Base-by-base conservation (phyloP, 2,888 invertebrate genomes). In the Cryptus viduatorius region DNA sequence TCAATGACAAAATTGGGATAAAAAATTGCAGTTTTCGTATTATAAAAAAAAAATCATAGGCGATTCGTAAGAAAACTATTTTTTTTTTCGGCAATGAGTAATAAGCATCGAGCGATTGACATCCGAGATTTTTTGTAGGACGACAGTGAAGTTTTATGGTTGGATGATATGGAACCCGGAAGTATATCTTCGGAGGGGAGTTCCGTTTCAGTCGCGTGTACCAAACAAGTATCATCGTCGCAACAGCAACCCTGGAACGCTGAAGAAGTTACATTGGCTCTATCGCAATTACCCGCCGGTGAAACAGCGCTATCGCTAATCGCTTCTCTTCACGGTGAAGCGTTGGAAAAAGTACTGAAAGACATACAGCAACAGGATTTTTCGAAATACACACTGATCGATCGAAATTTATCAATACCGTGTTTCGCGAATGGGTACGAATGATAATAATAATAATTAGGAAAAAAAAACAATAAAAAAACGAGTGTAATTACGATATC, bases 101-200 rank as follows among this genome's bases (percentile, higher is more conserved):
- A 4, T 16, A 4, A 53, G 4, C 5, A 31, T 7, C 4, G 12
- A 1, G 31, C 59, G 31, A 61, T 61, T 29, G 8, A 76, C 73
- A 64, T 67, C 53, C 56, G n/a, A 46, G 16, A 80, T 37, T 16
- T 76, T 81, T 12, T 79, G 75, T 12, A 89, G 89, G 82, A 65
- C 10, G 84, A 87, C 16, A 87, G 87, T n/a, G 90, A 90, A 68
- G 89, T 90, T 19, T 88, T 92, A 77, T 91, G 92, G 90, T 86
- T 92, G 88, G 89, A 89, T 1, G 88, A 91, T 19, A 78, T 90
- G 24, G 89, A 90, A 10, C 50, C 77, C 12, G 89, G 79, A 12
- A 92, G 92, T 71, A 92, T 92, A 46, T 91, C 92, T 3, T 92
- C 93, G 7, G 93, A 93, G 68, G 89, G 87, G 0, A 90, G 90